Evolutionary conservation across 2,797 vertebrate species (phyloP), one percentile per base, ranked within the genome.

Genomic region (Sebastes hopkinsi): DNA sequence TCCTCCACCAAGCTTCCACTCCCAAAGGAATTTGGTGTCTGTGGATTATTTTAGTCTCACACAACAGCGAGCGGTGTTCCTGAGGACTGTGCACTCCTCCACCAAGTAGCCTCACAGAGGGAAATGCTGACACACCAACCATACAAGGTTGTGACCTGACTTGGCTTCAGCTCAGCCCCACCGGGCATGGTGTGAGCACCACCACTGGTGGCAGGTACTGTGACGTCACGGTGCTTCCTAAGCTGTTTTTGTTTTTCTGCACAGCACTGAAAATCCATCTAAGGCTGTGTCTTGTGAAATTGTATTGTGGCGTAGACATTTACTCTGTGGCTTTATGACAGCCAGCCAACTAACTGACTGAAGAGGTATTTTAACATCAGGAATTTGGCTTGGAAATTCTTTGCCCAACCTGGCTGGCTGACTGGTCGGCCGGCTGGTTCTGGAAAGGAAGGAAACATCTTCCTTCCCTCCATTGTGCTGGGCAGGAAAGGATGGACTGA

Each of bases 391-490:
- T 11, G 25, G 56, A 88, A 81, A 74, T 83, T 84, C 50, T 86
- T 72, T 83, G 82, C 78, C 82, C 77, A 68, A 74, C 77, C 67
- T 67, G 85, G 61, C 76, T 77, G 72, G 46, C 73, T 72, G 62
- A 77, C 59, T 82, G 83, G 71, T 46, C 67, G 81, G 69, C 80
- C 87, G 87, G 62, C 68, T 82, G 78, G 66, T 73, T 75, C 77
- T 80, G 80, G 70, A 90, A 85, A 88, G 94, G 94, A 95, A 96
- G 96, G 96, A 97, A 97, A 90, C 94, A 89, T 96, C 95, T 95
- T 96, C 89, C 96, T 98, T 98, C 97, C 97, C 95, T 96, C 94
- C 94, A 98, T 98, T 98, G 97, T 98, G 92, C 18, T 59, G 90
- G 92, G 80, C 94, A 96, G 96, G 97, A 97, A 97, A 95, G 95